Evolutionary conservation across 2,888 invertebrate genomes (phyloP), one percentile per base, ranked within the genome.

Genomic region (Synanthedon vespiformis): DNA sequence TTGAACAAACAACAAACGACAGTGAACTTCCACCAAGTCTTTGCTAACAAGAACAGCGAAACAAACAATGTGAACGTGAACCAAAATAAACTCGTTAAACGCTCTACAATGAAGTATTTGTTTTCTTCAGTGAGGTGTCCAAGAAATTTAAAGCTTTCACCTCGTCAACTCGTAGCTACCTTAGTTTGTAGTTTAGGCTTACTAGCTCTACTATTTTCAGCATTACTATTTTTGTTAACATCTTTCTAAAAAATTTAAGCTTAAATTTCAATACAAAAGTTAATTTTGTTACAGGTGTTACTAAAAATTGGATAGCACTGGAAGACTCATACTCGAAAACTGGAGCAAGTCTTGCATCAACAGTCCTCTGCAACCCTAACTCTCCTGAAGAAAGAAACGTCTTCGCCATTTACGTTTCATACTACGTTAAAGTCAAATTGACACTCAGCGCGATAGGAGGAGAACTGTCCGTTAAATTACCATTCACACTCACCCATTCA

Each of bases 271-370:
- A 10, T 34, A 34, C 34, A 34, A 34, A 8, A 13, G 44, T 44
- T 8, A 4, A n/a, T 34, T 10, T 34, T 34, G 34, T 34, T 56
- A 47, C 91, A 87, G 94, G 94, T 11, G 90, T 93, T 12, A 95
- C 95, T 49, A 95, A 95, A 79, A 95, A 95, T 73, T 95, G 95
- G 95, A 95, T 95, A 60, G 95, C 95, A 0, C 81, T 95, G n/a
- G 95, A 95, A 75, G 95, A 95, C 64, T 93, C 93, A 0, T 91
- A 94, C 70, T 93, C 93, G 50, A 92, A 93, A 70, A 88, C 90
- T 40, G 92, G 89, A 0, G 90, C 90, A 49, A 90, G 90, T 49
- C 88, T 90, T 2, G 89, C 91, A 1, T 90, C 90, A 4, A 90
- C 90, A n/a, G 88, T 90, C 12, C 72, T 91, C 51, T 86, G 80